Evolutionary conservation across 2,113 vertebrate genomes (phyloP), one percentile per base, ranked within the genome.

Genomic region (Syngnathus floridae): DNA sequence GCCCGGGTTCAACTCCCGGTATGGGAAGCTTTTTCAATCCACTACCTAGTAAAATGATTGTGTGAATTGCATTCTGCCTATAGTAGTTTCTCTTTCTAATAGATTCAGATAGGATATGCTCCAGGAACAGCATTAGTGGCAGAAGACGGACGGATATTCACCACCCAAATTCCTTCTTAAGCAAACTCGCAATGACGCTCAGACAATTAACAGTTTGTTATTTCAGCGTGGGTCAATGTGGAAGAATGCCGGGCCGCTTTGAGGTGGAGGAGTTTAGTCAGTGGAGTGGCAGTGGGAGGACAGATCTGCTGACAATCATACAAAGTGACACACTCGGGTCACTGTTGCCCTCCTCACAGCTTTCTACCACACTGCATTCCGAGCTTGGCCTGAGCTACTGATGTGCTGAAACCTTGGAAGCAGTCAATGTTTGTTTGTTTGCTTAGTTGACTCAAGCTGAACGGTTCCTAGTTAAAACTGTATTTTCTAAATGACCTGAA

Each of bases 241-340:
- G 49, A 82, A 74, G 73, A 76, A 81, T 71, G 65, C 58, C 48
- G 71, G 45, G 58, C 59, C 69, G 77, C 82, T 74, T 76, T 69
- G 67, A 43, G 17, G 76, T 68, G 69, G 65, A 77, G 62, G 75
- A 79, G 26, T 77, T 87, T 75, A 68, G 69, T 65, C 46, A 74
- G 79, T 82, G 66, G 62, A 82, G 70, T 72, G 79, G 81, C 74
- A 73, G 86, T 81, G 74, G 84, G 83, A 75, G 81, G 79, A 82
- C 81, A 81, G 82, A 83, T 84, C 73, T 75, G 80, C 85, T 84
- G 85, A 88, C 74, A 65, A 62, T 70, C 76, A 62, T 69, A 87
- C 82, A 54, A 66, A 74, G 56, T 70, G 76, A 82, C 81, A 87
- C 76, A 83, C 79, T 84, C 68, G 78, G 77, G 76, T 67, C 70